A percentile compares a stretch with the other conserved stretches of the same genome.
Evolutionary conservation across 2,888 invertebrate species (phyloP).

Genomic region (Trisateles emortualis): DNA sequence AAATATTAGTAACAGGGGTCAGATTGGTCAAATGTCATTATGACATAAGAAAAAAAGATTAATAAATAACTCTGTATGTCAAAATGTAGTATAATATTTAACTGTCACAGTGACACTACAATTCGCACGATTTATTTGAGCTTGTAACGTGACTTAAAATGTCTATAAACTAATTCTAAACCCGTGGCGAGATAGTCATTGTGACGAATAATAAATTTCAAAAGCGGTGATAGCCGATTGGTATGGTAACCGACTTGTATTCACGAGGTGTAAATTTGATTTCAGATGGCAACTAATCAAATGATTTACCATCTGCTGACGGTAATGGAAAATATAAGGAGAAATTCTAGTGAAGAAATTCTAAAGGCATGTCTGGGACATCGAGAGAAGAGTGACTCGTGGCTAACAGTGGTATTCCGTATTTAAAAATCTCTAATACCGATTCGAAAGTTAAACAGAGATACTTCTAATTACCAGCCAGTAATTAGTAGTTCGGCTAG

Average conservation of each 20-base stretch:
- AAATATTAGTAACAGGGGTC: conserved; percentile 37
- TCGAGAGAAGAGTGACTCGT: too few relatives aligned
- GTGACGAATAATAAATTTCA: too few relatives aligned
- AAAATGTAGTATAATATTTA: conserved; percentile 16
- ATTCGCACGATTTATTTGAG: not conserved
- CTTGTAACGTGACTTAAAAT: not conserved
- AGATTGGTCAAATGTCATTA: conserved; percentile 25
- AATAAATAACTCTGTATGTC: conserved; percentile 11
- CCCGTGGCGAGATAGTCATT: too few relatives aligned
- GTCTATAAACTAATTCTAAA: too few relatives aligned
- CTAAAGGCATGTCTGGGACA: too few relatives aligned
- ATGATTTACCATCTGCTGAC: too few relatives aligned
- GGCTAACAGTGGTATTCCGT: not conserved
- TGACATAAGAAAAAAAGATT: conserved; percentile 22
- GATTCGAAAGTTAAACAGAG: not conserved
- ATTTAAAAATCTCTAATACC: not conserved
- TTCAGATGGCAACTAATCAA: too few relatives aligned
- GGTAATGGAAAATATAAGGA: too few relatives aligned
- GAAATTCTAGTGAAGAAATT: too few relatives aligned
- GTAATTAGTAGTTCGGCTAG: not conserved
- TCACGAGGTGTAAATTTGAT: too few relatives aligned
- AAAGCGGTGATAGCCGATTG: too few relatives aligned
- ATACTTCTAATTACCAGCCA: conserved; percentile 4
- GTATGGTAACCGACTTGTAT: too few relatives aligned
- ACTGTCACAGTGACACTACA: not conserved